phyloP scores from a whole-genome alignment of 2,888 invertebrate genomes.

The Diaphora mendica region DNA sequence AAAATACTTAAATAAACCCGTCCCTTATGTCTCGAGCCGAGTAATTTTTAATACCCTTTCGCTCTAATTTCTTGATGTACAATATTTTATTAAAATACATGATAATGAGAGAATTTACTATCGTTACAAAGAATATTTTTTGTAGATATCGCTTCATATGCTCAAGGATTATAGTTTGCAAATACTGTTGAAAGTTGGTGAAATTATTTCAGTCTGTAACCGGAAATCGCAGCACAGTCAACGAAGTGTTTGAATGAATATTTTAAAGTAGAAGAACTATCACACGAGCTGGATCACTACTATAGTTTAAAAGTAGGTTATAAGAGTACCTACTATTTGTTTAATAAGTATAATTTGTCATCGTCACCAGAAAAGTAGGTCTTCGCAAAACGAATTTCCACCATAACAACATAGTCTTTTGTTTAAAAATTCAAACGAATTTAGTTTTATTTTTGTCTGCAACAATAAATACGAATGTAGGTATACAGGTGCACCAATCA shows the following conservation, averaged over 20 bases:
- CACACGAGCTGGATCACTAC: no score
- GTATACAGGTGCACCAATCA: neutral
- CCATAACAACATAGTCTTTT: no score
- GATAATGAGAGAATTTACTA: neutral
- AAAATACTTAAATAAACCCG: constrained; percentile 15
- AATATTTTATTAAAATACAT: neutral
- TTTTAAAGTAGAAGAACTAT: no score
- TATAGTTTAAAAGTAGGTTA: no score
- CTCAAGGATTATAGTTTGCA: neutral
- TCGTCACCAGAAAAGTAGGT: no score
- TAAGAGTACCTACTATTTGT: no score
- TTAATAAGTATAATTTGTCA: no score
- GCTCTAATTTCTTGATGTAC: neutral
- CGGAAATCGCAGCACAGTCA: no score
- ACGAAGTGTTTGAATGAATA: no score
- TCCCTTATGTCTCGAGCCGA: neutral
- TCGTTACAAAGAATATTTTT: neutral
- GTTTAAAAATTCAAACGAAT: no score
- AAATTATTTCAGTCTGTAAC: no score
- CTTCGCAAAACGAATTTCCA: no score
- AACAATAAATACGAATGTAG: neutral
- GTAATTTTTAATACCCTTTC: neutral
- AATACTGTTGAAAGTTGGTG: neutral
- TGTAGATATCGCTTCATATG: neutral
- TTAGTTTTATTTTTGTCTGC: neutral